These are phyloP conservation scores for Drosophila malerkotliana DNA, from an alignment of 1,140 invertebrate genomes.

Conservation along the genomic window DNA sequence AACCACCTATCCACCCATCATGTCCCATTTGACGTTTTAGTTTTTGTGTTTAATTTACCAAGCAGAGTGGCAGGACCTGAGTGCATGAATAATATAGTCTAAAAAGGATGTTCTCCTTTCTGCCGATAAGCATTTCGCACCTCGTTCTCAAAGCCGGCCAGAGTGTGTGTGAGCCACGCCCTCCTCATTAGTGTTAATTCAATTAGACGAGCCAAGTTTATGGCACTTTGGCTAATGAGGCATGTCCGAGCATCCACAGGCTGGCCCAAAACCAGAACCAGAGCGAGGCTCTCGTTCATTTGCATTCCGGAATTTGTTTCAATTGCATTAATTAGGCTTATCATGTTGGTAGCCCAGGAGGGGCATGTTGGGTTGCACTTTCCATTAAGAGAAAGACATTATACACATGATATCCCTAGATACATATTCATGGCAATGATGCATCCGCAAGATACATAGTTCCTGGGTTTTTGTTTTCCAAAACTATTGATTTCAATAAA, in stretches of 20 bases:
- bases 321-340: conserved; percentile 75
- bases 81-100: conserved; percentile 14
- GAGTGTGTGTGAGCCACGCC: conserved; percentile 3
- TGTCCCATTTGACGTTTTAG: conserved; percentile 30
- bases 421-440: neutral
- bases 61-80: neutral
- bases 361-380: too few relatives aligned
- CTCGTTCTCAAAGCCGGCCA: conserved; percentile 14
- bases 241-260: conserved; percentile 34
- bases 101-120: conserved; percentile 17
- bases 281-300: conserved; percentile 40
- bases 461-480: too few relatives aligned
- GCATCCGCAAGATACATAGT: neutral
- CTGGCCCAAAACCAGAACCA: conserved; percentile 17
- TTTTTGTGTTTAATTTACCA: conserved; percentile 39
- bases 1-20: neutral
- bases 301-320: conserved; percentile 64
- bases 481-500: neutral
- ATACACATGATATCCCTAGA: too few relatives aligned
- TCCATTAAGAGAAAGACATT: neutral
- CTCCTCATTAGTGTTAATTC: conserved; percentile 75
- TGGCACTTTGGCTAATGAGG: conserved; percentile 76
- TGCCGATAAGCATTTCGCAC: conserved; percentile 16
- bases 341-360: conserved; percentile 11
- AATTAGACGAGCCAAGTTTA: conserved; percentile 62